A percentile compares a stretch with the other conserved stretches of the same genome.
Evolutionary conservation across 2,113 vertebrate species (phyloP).

Genomic region (Amphilophus citrinellus): DNA sequence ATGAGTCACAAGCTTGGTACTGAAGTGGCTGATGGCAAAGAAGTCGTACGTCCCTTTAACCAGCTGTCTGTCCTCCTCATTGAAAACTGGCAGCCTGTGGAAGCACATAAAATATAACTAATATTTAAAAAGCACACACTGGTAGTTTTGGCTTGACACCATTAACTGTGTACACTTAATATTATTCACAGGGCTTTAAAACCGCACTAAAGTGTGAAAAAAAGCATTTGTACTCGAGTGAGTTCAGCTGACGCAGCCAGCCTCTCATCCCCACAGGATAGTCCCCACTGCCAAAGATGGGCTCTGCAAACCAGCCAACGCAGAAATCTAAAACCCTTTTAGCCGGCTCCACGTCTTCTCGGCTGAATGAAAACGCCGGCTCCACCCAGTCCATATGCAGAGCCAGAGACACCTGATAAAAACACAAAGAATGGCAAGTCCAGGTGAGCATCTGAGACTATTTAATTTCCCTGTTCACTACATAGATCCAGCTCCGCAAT

Average conservation of each 20-base stretch:
- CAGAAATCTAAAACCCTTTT: conserved; percentile 90
- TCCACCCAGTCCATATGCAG: conserved; percentile 95
- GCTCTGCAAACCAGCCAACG: conserved; percentile 94
- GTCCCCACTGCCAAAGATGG: conserved; percentile 92
- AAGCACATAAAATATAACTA: not conserved
- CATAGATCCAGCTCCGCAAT: not conserved
- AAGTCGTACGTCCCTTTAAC: conserved; percentile 94
- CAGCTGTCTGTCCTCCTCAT: conserved; percentile 84
- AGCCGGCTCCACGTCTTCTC: conserved; percentile 87
- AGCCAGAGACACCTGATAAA: conserved; percentile 85
- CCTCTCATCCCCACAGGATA: conserved; percentile 91
- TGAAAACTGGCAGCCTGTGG: conserved; percentile 88
- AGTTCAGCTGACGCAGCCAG: conserved; percentile 87
- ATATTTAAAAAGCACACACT: not conserved
- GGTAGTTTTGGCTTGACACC: not conserved
- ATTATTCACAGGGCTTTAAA: not conserved
- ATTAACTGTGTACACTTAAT: not conserved
- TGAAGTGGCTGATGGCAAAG: conserved; percentile 94
- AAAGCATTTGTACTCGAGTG: conserved; percentile 70
- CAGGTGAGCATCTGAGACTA: not conserved
- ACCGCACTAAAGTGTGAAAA: not conserved
- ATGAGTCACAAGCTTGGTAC: conserved; percentile 89
- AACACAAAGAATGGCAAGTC: not conserved
- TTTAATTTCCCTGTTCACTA: not conserved
- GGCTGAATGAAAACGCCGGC: conserved; percentile 91